Evolutionary conservation across 92 coral and sea anemone genomes (phyloP).

Genomic region (Plumapathes pennacea): DNA sequence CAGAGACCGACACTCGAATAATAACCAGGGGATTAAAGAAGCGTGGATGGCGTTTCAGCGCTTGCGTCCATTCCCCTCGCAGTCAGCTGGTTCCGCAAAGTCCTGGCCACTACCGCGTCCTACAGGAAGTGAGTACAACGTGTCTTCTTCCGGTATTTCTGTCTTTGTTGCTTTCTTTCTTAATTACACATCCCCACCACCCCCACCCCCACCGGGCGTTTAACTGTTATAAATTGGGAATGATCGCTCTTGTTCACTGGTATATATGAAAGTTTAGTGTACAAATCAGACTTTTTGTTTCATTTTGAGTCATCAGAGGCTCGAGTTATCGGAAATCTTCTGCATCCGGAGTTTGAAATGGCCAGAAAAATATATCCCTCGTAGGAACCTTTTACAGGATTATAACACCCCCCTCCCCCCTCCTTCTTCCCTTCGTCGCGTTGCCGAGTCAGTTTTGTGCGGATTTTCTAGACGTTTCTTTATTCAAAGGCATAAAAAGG

Average conservation of each 20-base stretch:
- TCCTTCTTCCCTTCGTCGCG: background rate
- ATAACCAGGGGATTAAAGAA: too few relatives aligned
- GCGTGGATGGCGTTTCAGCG: slow-evolving; percentile 91
- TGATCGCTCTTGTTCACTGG: too few relatives aligned
- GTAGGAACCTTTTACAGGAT: too few relatives aligned
- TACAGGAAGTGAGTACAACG: slow-evolving; percentile 70
- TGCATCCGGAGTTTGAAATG: too few relatives aligned
- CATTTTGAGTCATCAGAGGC: too few relatives aligned
- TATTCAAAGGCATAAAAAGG: too few relatives aligned
- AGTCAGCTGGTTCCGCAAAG: slow-evolving; percentile 40
- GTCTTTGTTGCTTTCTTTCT: background rate
- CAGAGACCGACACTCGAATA: too few relatives aligned
- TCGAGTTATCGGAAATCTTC: too few relatives aligned
- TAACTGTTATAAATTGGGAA: too few relatives aligned
- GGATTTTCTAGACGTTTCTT: background rate
- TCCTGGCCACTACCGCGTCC: slow-evolving; percentile 79
- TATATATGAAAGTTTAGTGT: too few relatives aligned
- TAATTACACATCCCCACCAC: background rate
- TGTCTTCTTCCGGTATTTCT: background rate
- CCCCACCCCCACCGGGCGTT: background rate
- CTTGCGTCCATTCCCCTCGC: slow-evolving; percentile 46
- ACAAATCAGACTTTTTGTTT: too few relatives aligned
- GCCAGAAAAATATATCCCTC: too few relatives aligned
- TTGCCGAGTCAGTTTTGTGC: background rate
- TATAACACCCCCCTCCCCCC: background rate